phyloP scores from a whole-genome alignment of 2,113 vertebrate genomes.

The Apeltes quadracus region DNA sequence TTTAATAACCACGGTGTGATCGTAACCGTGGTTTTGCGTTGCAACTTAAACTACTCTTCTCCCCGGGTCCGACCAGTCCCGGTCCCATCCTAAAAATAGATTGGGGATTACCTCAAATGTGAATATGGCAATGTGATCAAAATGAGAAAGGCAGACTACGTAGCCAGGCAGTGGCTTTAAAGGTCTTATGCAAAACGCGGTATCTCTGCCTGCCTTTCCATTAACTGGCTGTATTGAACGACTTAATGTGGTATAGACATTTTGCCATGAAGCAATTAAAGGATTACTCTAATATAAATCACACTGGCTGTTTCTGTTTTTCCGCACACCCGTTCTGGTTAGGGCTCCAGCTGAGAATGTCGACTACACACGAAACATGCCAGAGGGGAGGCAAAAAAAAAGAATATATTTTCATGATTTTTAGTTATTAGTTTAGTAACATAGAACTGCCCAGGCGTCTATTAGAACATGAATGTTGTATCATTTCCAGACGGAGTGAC shows the following conservation, averaged over 20 bases:
- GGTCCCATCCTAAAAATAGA: slow-evolving; percentile 67
- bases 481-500: slow-evolving; percentile 68
- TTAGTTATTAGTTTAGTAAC: slow-evolving; percentile 53
- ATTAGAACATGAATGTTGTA: slow-evolving; percentile 37
- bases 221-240: slow-evolving; percentile 78
- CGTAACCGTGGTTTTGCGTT: slow-evolving; percentile 37
- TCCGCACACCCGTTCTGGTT: slow-evolving; percentile 65
- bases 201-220: slow-evolving; percentile 75
- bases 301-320: slow-evolving; percentile 75
- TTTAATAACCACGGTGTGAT: slow-evolving; percentile 41
- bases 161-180: slow-evolving; percentile 73
- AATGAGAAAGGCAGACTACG: slow-evolving; percentile 67
- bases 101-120: slow-evolving; percentile 77
- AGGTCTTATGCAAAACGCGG: slow-evolving; percentile 83
- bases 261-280: slow-evolving; percentile 82
- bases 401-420: slow-evolving; percentile 24
- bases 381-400: slow-evolving; percentile 17
- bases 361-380: slow-evolving; percentile 44
- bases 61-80: slow-evolving; percentile 56
- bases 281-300: slow-evolving; percentile 81
- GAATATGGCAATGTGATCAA: slow-evolving; percentile 75
- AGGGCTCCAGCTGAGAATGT: slow-evolving; percentile 54
- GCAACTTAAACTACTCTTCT: slow-evolving; percentile 42
- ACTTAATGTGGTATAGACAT: slow-evolving; percentile 82
- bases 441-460: slow-evolving; percentile 45